These are phyloP conservation scores for Parasteatoda tepidariorum DNA, from an alignment of 1,140 invertebrate genomes.

Conservation along the genomic window DNA sequence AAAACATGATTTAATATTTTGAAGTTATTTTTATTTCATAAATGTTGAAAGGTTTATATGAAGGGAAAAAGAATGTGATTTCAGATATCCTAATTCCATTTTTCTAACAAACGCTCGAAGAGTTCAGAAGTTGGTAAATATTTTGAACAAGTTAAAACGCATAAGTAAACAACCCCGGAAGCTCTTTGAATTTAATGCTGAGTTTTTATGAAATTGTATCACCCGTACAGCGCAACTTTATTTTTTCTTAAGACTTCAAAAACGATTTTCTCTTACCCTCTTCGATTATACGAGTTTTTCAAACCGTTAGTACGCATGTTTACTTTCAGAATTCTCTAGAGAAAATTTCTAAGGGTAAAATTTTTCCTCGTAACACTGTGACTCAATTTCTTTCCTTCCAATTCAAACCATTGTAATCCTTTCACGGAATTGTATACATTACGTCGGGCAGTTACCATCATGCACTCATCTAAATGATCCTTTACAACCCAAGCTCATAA, in stretches of 20 bases:
- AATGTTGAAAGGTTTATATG: too few relatives aligned
- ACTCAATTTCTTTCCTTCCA: conserved; percentile 12
- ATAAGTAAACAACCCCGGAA: not conserved
- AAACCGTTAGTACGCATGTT: not conserved
- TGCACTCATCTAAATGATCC: conserved; percentile 5
- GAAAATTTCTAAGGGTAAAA: not conserved
- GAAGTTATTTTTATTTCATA: too few relatives aligned
- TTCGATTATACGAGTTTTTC: not conserved
- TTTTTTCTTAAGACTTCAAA: not conserved
- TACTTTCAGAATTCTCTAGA: not conserved
- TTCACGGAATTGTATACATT: conserved; percentile 16
- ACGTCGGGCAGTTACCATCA: conserved; percentile 10
- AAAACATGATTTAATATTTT: too few relatives aligned
- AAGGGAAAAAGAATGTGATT: too few relatives aligned
- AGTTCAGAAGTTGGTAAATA: too few relatives aligned
- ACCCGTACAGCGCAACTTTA: not conserved
- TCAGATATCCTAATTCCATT: too few relatives aligned
- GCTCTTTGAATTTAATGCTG: not conserved
- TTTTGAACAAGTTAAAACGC: too few relatives aligned
- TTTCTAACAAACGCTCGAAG: too few relatives aligned
- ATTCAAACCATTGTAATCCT: not conserved
- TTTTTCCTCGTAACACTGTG: not conserved
- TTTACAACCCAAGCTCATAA: not conserved
- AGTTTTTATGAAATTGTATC: not conserved
- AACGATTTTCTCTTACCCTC: not conserved